Conservation (phyloP, 2,888 invertebrate species). For the Drosophila macrospina region DNA sequence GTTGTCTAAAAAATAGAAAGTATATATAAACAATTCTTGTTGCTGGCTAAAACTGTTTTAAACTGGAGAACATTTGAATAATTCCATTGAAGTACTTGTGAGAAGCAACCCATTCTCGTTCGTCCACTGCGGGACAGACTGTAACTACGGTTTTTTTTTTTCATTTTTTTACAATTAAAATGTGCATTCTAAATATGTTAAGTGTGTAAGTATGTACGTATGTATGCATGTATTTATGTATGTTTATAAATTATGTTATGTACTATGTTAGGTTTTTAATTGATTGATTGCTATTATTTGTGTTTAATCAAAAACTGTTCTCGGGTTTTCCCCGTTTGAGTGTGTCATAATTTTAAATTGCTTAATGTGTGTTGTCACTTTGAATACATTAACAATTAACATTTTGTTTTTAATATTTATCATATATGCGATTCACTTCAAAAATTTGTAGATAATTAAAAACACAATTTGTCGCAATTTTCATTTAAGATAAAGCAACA, state of each 20-base stretch:
- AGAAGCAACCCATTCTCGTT: background rate
- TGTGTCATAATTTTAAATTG: constrained; percentile 57
- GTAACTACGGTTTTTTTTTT: constrained; percentile 23
- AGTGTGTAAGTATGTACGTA: constrained; percentile 42
- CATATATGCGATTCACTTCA: constrained; percentile 44
- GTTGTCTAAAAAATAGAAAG: constrained; percentile 39
- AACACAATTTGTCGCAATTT: constrained; percentile 52
- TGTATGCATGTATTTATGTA: constrained; percentile 32
- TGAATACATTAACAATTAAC: constrained; percentile 72
- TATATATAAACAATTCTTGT: constrained; percentile 18
- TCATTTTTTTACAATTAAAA: constrained; percentile 45
- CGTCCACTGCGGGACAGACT: constrained; percentile 11
- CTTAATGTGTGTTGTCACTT: constrained; percentile 51
- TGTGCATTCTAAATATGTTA: constrained; percentile 58
- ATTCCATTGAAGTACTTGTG: constrained; percentile 19
- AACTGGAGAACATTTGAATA: constrained; percentile 29
- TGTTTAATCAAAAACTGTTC: constrained; percentile 62
- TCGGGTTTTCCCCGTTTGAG: constrained; percentile 23
- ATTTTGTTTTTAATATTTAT: constrained; percentile 42
- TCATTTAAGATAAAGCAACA: constrained; percentile 59
- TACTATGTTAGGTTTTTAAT: constrained; percentile 52
- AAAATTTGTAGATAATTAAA: constrained; percentile 42
- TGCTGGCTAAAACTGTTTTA: constrained; percentile 27
- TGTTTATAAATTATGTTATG: constrained; percentile 52
- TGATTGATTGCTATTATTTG: constrained; percentile 67